Conservation (phyloP, 2,113 vertebrate species). For the Scolopax mira region DNA sequence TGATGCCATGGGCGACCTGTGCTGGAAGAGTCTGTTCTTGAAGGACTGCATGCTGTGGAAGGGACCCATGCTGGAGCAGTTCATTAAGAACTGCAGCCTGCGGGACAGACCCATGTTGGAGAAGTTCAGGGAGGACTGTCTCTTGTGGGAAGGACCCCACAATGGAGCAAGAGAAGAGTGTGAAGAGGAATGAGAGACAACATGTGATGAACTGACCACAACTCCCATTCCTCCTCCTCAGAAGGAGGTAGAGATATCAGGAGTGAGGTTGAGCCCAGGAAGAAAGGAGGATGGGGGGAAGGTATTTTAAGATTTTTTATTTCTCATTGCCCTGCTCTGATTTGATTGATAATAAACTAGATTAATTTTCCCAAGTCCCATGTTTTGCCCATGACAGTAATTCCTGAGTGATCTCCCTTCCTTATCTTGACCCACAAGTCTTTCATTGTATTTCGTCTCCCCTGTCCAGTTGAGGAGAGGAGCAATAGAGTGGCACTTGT, state of each 20-base stretch:
- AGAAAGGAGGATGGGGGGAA: neutral
- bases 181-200: neutral
- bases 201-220: neutral
- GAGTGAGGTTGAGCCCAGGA: neutral
- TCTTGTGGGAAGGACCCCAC: neutral
- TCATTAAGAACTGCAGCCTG: neutral
- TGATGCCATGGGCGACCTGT: neutral
- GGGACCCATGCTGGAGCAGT: neutral
- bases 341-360: neutral
- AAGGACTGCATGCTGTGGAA: neutral
- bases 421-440: neutral
- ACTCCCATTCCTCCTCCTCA: neutral
- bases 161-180: neutral
- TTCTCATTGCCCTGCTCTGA: neutral
- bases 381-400: neutral
- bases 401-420: neutral
- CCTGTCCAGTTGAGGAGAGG: neutral
- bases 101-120: neutral
- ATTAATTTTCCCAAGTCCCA: neutral
- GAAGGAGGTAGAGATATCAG: neutral
- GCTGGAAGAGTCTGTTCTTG: neutral
- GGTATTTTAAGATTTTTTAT: neutral
- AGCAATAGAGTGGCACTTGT: neutral
- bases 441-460: neutral
- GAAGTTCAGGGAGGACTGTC: neutral